Percentiles rank a stretch among this genome's conserved stretches.
phyloP scores from a whole-genome alignment of 2,797 vertebrate genomes.

The Urosaurus nigricauda region DNA sequence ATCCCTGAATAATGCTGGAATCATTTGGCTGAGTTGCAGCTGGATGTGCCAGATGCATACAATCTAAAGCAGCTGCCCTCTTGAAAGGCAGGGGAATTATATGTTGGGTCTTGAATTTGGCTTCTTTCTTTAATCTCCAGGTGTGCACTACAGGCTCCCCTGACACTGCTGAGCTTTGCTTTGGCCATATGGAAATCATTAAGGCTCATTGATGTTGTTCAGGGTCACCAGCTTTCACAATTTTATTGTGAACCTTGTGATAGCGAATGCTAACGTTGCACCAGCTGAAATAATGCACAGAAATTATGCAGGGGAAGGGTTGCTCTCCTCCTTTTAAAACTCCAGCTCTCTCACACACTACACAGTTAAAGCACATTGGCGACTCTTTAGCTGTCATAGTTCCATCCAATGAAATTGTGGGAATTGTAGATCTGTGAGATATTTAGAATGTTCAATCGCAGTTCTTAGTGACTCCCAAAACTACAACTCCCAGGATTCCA shows the following conservation, averaged over 20 bases:
- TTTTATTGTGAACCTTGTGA: slow-evolving; percentile 36
- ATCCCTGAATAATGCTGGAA: not conserved
- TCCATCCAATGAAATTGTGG: too few relatives aligned
- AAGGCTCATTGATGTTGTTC: not conserved
- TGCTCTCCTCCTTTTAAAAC: not conserved
- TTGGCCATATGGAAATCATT: slow-evolving; percentile 16
- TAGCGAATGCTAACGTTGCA: slow-evolving; percentile 20
- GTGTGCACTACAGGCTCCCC: slow-evolving; percentile 10
- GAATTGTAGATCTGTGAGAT: too few relatives aligned
- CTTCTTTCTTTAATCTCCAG: slow-evolving; percentile 34
- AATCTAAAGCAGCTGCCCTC: slow-evolving; percentile 28
- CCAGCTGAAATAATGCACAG: slow-evolving; percentile 8
- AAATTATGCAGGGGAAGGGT: not conserved
- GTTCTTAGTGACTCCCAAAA: too few relatives aligned
- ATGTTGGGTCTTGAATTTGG: slow-evolving; percentile 29
- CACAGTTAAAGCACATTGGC: too few relatives aligned
- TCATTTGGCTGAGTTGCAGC: accelerated
- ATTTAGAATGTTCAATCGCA: too few relatives aligned
- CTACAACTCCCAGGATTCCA: too few relatives aligned
- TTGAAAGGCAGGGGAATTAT: slow-evolving; percentile 12
- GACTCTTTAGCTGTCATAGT: too few relatives aligned
- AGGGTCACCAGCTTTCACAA: slow-evolving; percentile 26
- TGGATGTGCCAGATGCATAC: slow-evolving; percentile 7
- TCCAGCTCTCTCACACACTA: not conserved
- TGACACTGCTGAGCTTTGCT: not conserved